phyloP scores from a whole-genome alignment of 2,797 vertebrate genomes.

The Molossus alvarezi region DNA sequence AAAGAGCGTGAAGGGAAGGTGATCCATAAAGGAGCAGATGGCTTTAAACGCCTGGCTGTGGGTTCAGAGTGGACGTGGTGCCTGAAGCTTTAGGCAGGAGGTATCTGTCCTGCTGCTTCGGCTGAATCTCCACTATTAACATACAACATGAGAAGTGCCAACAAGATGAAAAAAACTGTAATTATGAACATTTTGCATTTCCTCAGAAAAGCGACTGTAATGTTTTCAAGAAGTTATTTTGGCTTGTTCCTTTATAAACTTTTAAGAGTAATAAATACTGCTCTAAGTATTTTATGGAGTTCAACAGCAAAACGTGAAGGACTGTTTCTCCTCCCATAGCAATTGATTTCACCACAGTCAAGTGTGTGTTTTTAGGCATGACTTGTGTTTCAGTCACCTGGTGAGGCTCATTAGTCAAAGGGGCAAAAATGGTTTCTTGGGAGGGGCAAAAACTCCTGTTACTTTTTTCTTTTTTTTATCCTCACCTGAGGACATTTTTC shows the following conservation, averaged over 20 bases:
- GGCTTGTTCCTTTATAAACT: neutral
- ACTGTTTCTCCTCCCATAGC: constrained; percentile 49
- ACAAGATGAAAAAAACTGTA: neutral
- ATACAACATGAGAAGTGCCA: neutral
- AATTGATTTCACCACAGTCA: neutral
- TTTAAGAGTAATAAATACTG: neutral
- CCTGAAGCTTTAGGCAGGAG: neutral
- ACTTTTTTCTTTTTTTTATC: neutral
- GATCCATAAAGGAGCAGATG: neutral
- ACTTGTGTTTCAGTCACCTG: constrained; percentile 6
- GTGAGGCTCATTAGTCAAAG: neutral
- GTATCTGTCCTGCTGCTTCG: neutral
- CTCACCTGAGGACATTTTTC: too few species aligned
- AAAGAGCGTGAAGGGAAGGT: neutral
- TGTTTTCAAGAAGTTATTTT: neutral
- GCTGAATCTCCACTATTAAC: constrained; percentile 16
- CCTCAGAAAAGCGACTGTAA: neutral
- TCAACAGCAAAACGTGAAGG: neutral
- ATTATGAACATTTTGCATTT: neutral
- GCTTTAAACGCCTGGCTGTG: neutral
- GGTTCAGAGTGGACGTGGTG: neutral
- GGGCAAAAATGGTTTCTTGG: neutral
- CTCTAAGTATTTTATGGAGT: neutral
- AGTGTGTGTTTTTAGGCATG: neutral
- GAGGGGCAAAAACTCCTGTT: neutral